Percentiles rank a stretch among this genome's conserved stretches.
Evolutionary conservation across 2,888 invertebrate genomes (phyloP).

Genomic region (Crematogaster levior): DNA sequence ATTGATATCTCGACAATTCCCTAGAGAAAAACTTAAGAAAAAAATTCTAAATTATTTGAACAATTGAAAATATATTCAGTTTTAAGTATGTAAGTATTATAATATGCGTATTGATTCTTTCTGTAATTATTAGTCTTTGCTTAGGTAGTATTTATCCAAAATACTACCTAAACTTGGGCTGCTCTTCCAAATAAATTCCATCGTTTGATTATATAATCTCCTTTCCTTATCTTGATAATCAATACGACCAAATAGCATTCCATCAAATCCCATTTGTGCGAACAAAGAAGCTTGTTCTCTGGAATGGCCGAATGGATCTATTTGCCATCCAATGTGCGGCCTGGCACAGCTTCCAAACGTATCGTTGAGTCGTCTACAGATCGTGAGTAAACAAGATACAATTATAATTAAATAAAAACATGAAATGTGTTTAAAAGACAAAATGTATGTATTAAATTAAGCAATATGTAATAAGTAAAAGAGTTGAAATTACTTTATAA

Average conservation of each 20-base stretch:
- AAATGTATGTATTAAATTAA: not conserved
- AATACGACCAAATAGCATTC: slow-evolving; percentile 93
- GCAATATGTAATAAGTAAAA: too few species aligned
- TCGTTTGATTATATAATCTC: slow-evolving; percentile 88
- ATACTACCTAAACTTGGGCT: slow-evolving; percentile 89
- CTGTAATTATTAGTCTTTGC: not conserved
- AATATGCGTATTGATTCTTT: not conserved
- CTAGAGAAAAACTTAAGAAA: not conserved
- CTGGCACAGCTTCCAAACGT: slow-evolving; percentile 91
- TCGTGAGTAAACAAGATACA: slow-evolving; percentile 25
- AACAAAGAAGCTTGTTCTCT: slow-evolving; percentile 94
- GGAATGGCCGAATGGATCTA: slow-evolving; percentile 95
- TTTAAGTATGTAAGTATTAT: not conserved
- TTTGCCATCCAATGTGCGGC: slow-evolving; percentile 93
- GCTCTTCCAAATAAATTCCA: slow-evolving; percentile 95
- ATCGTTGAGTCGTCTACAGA: slow-evolving; percentile 86
- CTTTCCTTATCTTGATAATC: slow-evolving; percentile 93
- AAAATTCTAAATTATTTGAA: not conserved
- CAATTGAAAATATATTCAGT: not conserved
- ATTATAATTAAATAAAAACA: not conserved
- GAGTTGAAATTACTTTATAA: not conserved
- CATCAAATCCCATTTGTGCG: slow-evolving; percentile 95
- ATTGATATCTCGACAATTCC: not conserved
- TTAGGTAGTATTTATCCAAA: too few species aligned
- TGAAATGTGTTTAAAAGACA: not conserved